Percentiles rank a stretch among this genome's conserved stretches.
These are phyloP conservation scores for Drosophila buzzatii DNA, from an alignment of 2,888 invertebrate species.

Conservation along the genomic window DNA sequence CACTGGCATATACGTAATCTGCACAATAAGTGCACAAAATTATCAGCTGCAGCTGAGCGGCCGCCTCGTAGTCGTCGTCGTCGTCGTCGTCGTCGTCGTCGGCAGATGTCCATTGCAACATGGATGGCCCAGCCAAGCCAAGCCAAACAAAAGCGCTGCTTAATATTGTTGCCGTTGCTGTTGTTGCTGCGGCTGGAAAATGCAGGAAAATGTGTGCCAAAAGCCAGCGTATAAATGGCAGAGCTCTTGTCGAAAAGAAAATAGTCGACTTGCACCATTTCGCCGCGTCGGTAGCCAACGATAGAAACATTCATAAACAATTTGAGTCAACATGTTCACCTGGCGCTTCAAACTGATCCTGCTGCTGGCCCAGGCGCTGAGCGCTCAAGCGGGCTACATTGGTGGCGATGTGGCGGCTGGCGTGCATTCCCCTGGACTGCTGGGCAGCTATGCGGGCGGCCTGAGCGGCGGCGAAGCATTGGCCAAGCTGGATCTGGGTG, in stretches of 20 bases:
- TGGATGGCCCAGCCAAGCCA: constrained; percentile 59
- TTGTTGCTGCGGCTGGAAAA: constrained; percentile 61
- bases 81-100: constrained; percentile 23
- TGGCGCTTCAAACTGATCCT: constrained; percentile 56
- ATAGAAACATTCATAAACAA: not conserved
- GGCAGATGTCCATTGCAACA: constrained; percentile 80
- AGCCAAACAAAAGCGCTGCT: constrained; percentile 70
- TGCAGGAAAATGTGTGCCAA: constrained; percentile 71
- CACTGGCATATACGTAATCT: constrained; percentile 68
- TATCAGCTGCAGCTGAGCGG: constrained; percentile 64
- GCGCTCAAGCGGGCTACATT: constrained; percentile 45
- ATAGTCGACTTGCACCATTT: constrained; percentile 79
- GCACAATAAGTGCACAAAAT: constrained; percentile 72
- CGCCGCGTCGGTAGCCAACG: constrained; percentile 66
- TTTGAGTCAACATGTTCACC: constrained; percentile 41
- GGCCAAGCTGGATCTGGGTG: constrained; percentile 57
- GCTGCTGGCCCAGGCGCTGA: constrained; percentile 48
- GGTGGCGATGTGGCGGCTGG: constrained; percentile 52
- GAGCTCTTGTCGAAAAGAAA: constrained; percentile 63
- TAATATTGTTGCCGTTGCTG: constrained; percentile 10
- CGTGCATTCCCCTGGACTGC: constrained; percentile 59
- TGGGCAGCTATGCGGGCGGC: constrained; percentile 72
- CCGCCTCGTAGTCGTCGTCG: constrained; percentile 21
- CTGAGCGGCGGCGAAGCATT: constrained; percentile 66
- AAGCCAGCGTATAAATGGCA: constrained; percentile 68